These are phyloP conservation scores for Phoenicopterus ruber DNA, from an alignment of 2,113 vertebrate species.

Conservation along the genomic window DNA sequence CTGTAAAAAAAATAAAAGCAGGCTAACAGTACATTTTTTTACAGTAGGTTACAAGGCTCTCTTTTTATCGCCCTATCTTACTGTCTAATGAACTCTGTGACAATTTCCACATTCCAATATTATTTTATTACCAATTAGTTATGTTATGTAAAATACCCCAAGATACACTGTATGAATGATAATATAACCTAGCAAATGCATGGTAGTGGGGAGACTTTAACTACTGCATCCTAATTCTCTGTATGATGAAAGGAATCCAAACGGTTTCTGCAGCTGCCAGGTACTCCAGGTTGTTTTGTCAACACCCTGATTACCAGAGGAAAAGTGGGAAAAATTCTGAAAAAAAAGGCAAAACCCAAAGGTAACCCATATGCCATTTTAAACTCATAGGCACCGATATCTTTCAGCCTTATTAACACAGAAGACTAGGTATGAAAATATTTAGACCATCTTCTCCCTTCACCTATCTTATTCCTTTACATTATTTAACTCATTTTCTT, in stretches of 20 bases:
- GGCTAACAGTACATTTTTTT: neutral
- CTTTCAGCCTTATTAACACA: neutral
- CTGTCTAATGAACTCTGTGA: slow-evolving; percentile 8
- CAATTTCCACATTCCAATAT: neutral
- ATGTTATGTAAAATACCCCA: neutral
- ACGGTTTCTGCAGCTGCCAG: neutral
- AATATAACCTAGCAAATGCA: neutral
- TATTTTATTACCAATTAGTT: slow-evolving; percentile 27
- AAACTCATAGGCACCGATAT: neutral
- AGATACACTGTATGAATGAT: neutral
- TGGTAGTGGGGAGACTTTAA: neutral
- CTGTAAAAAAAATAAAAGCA: neutral
- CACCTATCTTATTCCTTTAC: neutral
- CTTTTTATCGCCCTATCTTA: neutral
- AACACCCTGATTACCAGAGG: neutral
- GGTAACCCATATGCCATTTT: neutral
- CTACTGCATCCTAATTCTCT: neutral
- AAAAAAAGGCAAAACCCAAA: neutral
- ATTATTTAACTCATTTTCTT: neutral
- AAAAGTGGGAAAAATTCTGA: neutral
- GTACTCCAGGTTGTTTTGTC: neutral
- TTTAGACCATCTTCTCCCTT: neutral
- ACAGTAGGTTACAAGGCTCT: neutral
- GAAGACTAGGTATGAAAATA: neutral
- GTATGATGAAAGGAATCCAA: neutral